Base-by-base conservation (phyloP, 2,888 invertebrate genomes). In the Tenthredo mesomela region DNA sequence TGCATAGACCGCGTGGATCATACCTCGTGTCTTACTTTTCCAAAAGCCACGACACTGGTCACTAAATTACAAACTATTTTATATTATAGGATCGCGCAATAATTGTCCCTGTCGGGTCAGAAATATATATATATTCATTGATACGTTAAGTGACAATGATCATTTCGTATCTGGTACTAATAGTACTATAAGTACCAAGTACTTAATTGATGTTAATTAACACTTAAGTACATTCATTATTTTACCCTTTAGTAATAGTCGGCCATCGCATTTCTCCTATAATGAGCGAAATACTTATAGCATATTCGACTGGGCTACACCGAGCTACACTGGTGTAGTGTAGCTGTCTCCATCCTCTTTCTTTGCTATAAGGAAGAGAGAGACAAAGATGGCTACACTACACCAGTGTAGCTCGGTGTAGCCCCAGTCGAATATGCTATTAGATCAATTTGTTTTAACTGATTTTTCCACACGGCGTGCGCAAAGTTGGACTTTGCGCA, bases 1-100 rank as follows among this genome's bases (percentile, higher is more conserved):
- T 78, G 78, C n/a, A 47, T 37, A 29, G 67, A 88, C 88, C 89
- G 90, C 91, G 88, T 91, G 91, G 91, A 88, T 91, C 89, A 87
- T 91, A 87, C 58, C 89, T 91, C 87, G 88, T 91, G 87, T 47
- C 47, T 47, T 25, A 37, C 3, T 15, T 25, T 0, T 25, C 40
- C 10, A 47, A 10, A 47, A 47, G 12, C 47, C 43, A 15, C 47
- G 43, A 25, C 67, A 15, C 67, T 29, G 67, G 21, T 29, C 67
- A 67, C 33, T 33, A 33, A 29, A 29, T 29, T 67, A 25, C 29
- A 67, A 67, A 33, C 67, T 67, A 29, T 67, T 33, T 25, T 29
- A 67, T 67, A 29, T 29, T 25, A 29, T 7, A 71, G 71, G 37
- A 21, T 43, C 43, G 18, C 40, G 18, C 21, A n/a, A n/a, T n/a